These are phyloP conservation scores for Lissocephala sabroskyi DNA, from an alignment of 2,888 invertebrate species.

Conservation along the genomic window DNA sequence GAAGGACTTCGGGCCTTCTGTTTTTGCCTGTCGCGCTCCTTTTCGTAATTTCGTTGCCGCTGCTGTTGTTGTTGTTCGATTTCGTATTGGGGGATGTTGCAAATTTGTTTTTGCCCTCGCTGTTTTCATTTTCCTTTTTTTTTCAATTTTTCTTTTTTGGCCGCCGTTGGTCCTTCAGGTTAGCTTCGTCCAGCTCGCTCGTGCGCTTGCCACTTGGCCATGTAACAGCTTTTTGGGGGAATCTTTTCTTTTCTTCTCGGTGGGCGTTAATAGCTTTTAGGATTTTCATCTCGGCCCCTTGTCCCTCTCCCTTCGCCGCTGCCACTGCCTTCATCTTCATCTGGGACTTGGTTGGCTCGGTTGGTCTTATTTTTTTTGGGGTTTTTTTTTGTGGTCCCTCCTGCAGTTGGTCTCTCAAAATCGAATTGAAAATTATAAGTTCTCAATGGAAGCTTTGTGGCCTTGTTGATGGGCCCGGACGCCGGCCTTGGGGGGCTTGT, in stretches of 20 bases:
- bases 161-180: not conserved
- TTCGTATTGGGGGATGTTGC: constrained; percentile 28
- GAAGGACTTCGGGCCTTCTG: constrained; percentile 18
- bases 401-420: too few species aligned
- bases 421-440: too few species aligned
- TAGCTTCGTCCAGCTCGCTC: constrained; percentile 7
- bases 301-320: too few species aligned
- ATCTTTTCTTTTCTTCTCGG: constrained; percentile 10
- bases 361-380: too few species aligned
- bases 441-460: too few species aligned
- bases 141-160: constrained; percentile 20
- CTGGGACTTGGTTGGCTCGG: too few species aligned
- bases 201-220: constrained; percentile 18
- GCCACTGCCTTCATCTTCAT: too few species aligned
- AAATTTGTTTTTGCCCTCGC: constrained; percentile 22
- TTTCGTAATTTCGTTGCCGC: constrained; percentile 18
- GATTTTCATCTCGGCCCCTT: too few species aligned
- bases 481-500: too few species aligned
- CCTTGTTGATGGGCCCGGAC: too few species aligned
- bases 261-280: too few species aligned
- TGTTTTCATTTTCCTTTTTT: constrained; percentile 30
- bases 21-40: constrained; percentile 29
- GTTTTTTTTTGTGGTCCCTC: too few species aligned
- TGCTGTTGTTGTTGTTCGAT: constrained; percentile 24
- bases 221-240: constrained; percentile 26